Base-by-base conservation (phyloP, 1,140 invertebrate genomes). In the Diorhabda elongata region DNA sequence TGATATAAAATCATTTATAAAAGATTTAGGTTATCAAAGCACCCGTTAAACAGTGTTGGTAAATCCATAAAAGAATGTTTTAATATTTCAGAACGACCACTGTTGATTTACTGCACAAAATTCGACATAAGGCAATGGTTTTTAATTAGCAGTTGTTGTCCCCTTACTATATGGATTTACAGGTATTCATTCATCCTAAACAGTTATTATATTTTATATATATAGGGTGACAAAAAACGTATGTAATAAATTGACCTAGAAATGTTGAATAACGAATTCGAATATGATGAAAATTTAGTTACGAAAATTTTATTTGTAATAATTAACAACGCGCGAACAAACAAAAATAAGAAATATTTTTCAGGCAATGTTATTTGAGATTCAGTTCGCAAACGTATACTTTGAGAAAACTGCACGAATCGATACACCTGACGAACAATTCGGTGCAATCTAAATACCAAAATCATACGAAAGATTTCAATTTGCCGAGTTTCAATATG, bases 121-220 rank as follows among this genome's bases (percentile, higher is more conserved):
- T 96, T 97, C 80, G 95, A 97, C 77, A 95, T 97, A 65, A 85
- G 92, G 9, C 90, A 93, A 77, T 95, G 94, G 87, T 97, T 96
- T 82, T 79, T 98, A 47, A 88, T 97, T 0, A 94, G 94, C 8
- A 91, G 89, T 71, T 91, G 90, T 77, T 89, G 89, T 64, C 91
- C 90, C 1, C 82, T 97, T 41, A 90, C 90, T 5, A 89, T 97
- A 59, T 97, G 93, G 93, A 90, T 95, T 81, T 97, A 96, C 81
- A 92, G 89, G 87, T 88, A 82, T 71, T 66, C 72, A 4, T 41
- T 26, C n/a, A 7, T 5, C 58, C 58, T 8, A 26, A 26, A 26
- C 26, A 26, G 26, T 26, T 26, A 26, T 26, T 26, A 26, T 26
- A 26, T 26, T 26, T 26, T 26, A 26, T 26, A 26, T 26, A 26